phyloP scores from a whole-genome alignment of 1,140 invertebrate genomes.

The Ceratitis capitata region DNA sequence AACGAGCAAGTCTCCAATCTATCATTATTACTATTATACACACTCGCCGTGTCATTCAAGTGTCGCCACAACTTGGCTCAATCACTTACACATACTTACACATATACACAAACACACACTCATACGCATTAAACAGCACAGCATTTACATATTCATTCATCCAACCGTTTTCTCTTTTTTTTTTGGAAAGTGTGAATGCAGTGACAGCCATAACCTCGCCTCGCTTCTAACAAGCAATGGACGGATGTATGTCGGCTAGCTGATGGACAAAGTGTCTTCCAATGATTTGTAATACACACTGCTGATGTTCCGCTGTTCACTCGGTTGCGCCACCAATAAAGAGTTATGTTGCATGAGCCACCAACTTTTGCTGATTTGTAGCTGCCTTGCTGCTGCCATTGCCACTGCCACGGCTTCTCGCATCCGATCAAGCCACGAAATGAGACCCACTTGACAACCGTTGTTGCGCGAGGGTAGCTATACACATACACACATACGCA shows the following conservation, averaged over 20 bases:
- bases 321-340: background rate
- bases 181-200: background rate
- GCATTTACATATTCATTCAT: too few relatives aligned
- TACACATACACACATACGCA: background rate
- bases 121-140: too few relatives aligned
- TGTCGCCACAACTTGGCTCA: slow-evolving; percentile 12
- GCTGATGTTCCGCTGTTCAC: background rate
- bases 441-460: slow-evolving; percentile 17
- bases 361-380: slow-evolving; percentile 4
- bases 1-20: background rate
- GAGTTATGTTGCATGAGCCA: slow-evolving; percentile 25
- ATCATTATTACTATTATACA: background rate
- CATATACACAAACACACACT: background rate
- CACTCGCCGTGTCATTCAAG: slow-evolving; percentile 23
- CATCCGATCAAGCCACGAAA: slow-evolving; percentile 30
- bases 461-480: background rate
- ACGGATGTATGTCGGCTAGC: background rate
- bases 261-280: slow-evolving; percentile 34
- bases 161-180: too few relatives aligned
- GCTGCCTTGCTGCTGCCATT: slow-evolving; percentile 1
- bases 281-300: slow-evolving; percentile 37
- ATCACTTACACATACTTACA: background rate
- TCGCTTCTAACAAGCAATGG: background rate
- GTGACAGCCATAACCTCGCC: background rate
- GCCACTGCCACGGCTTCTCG: too few relatives aligned